Percentiles rank a stretch among this genome's conserved stretches.
Evolutionary conservation across 2,888 invertebrate species (phyloP).

Genomic region (Anorthoa munda): DNA sequence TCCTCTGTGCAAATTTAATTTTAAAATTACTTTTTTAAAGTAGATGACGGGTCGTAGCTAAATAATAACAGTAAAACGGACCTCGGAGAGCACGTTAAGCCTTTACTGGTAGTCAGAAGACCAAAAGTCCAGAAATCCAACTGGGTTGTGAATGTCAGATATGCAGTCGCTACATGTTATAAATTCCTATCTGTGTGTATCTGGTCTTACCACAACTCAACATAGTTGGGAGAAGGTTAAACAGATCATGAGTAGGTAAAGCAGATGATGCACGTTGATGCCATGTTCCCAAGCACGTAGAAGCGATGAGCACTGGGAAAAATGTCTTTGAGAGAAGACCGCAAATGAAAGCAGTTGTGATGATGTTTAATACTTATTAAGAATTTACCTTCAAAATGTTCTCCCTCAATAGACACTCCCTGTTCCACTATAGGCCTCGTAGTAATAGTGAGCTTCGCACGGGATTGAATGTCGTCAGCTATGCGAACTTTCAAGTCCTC

Average conservation of each 20-base stretch:
- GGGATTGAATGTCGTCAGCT: slow-evolving; percentile 74
- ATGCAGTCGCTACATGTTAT: no score
- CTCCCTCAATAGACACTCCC: slow-evolving; percentile 71
- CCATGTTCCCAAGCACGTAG: background rate
- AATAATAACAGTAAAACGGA: no score
- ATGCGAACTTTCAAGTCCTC: slow-evolving; percentile 75
- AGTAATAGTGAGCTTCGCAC: slow-evolving; percentile 77
- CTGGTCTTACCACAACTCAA: background rate
- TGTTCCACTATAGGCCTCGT: slow-evolving; percentile 70
- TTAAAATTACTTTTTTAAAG: background rate
- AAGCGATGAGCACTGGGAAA: background rate
- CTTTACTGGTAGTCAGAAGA: no score
- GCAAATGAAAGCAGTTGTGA: background rate
- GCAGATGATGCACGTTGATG: background rate
- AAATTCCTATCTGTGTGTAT: no score
- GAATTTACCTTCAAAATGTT: slow-evolving; percentile 76
- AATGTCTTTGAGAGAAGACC: background rate
- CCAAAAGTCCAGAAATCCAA: no score
- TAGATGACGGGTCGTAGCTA: no score
- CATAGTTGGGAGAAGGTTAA: background rate
- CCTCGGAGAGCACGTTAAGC: no score
- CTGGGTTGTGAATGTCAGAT: no score
- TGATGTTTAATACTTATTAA: background rate
- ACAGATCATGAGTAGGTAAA: background rate
- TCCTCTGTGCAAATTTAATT: slow-evolving; percentile 11